These are phyloP conservation scores for Gallinago stenura DNA, from an alignment of 2,797 vertebrate species.

Conservation along the genomic window DNA sequence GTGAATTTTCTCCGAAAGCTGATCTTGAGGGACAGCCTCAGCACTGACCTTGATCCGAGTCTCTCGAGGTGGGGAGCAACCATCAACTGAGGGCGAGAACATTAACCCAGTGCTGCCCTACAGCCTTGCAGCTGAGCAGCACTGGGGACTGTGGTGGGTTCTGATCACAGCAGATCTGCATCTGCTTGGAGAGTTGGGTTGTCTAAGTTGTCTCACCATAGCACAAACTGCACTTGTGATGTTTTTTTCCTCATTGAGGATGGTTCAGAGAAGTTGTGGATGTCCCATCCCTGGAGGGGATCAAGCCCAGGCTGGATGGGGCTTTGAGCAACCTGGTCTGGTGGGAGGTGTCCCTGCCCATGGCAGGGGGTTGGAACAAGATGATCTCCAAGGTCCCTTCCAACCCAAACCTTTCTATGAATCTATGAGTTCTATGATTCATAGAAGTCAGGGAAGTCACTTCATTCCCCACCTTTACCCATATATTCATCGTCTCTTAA, in stretches of 20 bases:
- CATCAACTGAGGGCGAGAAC: background rate
- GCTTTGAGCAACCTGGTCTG: too few species aligned
- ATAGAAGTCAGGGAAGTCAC: background rate
- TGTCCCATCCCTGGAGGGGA: too few species aligned
- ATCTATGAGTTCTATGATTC: too few species aligned
- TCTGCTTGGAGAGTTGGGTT: background rate
- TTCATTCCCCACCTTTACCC: accelerated
- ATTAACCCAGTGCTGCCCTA: background rate
- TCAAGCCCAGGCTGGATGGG: too few species aligned
- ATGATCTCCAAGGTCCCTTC: too few species aligned
- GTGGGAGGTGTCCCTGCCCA: too few species aligned
- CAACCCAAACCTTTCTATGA: too few species aligned
- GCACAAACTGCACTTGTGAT: background rate
- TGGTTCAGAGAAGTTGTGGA: background rate
- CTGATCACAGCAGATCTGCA: accelerated
- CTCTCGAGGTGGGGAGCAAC: background rate
- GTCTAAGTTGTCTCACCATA: background rate
- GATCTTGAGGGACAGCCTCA: background rate
- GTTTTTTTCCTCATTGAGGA: background rate
- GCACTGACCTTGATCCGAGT: background rate
- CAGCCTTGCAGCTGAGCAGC: accelerated
- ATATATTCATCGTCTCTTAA: background rate
- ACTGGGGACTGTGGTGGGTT: accelerated
- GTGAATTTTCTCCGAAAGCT: constrained; percentile 52
- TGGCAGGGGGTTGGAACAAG: too few species aligned